Conservation (phyloP, 2,888 invertebrate genomes). For the Polietes domitor region DNA sequence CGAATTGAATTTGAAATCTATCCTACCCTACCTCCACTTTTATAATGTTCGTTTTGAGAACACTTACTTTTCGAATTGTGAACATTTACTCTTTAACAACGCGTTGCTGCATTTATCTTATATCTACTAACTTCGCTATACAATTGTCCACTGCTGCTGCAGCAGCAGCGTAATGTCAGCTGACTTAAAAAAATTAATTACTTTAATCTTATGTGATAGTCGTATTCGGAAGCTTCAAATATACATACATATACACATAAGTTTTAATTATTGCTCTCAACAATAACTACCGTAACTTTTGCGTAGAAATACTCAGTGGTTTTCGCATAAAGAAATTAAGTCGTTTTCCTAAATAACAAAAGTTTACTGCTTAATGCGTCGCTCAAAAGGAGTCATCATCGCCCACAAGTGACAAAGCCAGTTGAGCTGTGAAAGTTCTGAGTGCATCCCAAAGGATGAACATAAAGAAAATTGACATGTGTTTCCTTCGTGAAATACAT, state of each 20-base stretch:
- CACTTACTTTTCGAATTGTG: no score
- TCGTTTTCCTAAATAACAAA: conserved; percentile 19
- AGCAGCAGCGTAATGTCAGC: no score
- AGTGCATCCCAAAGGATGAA: background rate
- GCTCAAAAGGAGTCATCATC: conserved; percentile 10
- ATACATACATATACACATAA: no score
- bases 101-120: no score
- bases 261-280: conserved; percentile 33
- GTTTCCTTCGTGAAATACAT: no score
- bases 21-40: no score
- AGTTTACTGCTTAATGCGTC: conserved; percentile 16
- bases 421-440: background rate
- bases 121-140: no score
- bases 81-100: no score
- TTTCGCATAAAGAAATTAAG: conserved; percentile 23
- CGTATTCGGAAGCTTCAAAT: conserved; percentile 26
- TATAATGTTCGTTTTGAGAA: no score
- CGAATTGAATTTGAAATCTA: no score
- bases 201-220: conserved; percentile 33
- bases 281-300: conserved; percentile 24
- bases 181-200: conserved; percentile 22
- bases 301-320: conserved; percentile 10
- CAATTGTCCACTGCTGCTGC: background rate
- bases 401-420: conserved; percentile 11
- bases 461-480: no score